Base-by-base conservation (phyloP, 2,888 invertebrate genomes). In the Hypomecis atomaria region DNA sequence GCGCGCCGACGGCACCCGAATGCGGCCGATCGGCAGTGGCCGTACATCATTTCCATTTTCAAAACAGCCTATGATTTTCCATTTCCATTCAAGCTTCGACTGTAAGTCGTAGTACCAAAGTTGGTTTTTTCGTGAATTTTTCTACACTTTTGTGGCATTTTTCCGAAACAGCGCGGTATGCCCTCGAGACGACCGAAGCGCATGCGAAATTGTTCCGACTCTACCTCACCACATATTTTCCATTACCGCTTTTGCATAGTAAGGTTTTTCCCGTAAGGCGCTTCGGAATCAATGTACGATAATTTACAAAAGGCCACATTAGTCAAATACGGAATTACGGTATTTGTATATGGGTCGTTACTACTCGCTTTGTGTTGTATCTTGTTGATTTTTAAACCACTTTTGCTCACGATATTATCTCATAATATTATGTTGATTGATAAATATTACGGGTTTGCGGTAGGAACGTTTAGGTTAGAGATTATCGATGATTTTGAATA, bases 381-480 rank as follows among this genome's bases (percentile, higher is more conserved):
- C 83, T 82, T 84, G 88, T 87, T 87, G 87, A 87, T 88, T 88
- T 85, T 87, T 84, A 83, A 88, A 87, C 86, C 86, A 86, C 84
- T 88, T 87, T 88, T 82, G 85, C 83, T 81, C 73, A 76, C 77
- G 80, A 82, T 86, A 83, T 88, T 56, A 56, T 47, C 56, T 33
- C 56, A 56, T 56, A 56, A 56, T 45, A 56, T 45, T 87, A 86
- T 82, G 76, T 78, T 72, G 74, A 76, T 73, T 79, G 75, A 76
- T 74, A 74, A 75, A 73, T 68, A 45, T 44, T 13, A 59, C 38
- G 36, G 13, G 67, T 64, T 73, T 67, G 72, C 54, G 47, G 53
- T 11, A 47, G 36, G 36, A 58, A 73, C 70, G 59, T 69, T 72
- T 72, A 73, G 71, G 71, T 69, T 74, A 69, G 71, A 81, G 81